These are phyloP conservation scores for Temnopleurus reevesii DNA, from an alignment of 53 echinoderm and acorn worm species.

Conservation along the genomic window DNA sequence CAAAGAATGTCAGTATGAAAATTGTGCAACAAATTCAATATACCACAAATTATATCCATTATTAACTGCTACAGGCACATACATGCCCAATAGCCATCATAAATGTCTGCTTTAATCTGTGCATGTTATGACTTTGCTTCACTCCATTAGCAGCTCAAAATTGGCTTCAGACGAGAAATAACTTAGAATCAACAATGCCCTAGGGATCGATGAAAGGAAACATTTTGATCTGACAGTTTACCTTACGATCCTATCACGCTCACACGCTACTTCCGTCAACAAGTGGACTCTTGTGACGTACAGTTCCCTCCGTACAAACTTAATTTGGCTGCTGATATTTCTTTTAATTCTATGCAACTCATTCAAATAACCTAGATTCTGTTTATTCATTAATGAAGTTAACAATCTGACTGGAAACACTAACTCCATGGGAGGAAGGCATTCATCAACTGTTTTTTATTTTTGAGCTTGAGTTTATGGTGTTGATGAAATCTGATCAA, in stretches of 20 bases:
- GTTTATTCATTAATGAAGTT: too few relatives aligned
- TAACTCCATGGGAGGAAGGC: neutral
- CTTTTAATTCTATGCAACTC: neutral
- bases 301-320: neutral
- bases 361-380: neutral
- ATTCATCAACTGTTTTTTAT: too few relatives aligned
- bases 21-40: too few relatives aligned
- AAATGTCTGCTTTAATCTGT: neutral
- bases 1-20: too few relatives aligned
- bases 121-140: neutral
- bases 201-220: slow-evolving; percentile 6
- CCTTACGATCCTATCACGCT: slow-evolving; percentile 34
- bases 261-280: slow-evolving; percentile 41
- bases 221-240: slow-evolving; percentile 28
- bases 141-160: neutral
- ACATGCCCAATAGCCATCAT: neutral
- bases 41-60: too few relatives aligned
- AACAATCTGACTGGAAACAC: too few relatives aligned
- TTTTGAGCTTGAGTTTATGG: too few relatives aligned
- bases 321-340: neutral
- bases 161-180: neutral
- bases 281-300: slow-evolving; percentile 36
- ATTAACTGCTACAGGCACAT: too few relatives aligned
- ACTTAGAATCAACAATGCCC: slow-evolving; percentile 2
- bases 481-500: too few relatives aligned